Conservation (phyloP, 2,113 vertebrate species). For the Motacilla alba region DNA sequence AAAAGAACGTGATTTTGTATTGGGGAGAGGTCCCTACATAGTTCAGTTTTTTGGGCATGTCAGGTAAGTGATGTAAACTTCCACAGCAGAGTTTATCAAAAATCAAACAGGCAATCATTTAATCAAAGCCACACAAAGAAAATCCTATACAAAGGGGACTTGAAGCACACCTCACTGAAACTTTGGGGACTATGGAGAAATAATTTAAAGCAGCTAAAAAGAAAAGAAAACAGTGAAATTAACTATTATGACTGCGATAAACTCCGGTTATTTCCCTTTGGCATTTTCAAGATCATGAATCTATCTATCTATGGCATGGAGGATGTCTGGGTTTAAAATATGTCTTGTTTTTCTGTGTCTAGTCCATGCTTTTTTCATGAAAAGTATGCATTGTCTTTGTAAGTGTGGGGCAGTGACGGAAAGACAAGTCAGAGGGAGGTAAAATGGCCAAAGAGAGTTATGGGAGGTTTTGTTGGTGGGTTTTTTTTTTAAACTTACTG, state of each 20-base stretch:
- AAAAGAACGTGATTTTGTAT: background rate
- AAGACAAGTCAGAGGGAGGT: conserved; percentile 45
- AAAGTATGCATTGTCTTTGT: conserved; percentile 17
- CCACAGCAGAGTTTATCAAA: background rate
- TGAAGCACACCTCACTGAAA: background rate
- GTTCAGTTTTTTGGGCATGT: background rate
- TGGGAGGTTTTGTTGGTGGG: conserved; percentile 23
- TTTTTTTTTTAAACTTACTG: conserved; percentile 34
- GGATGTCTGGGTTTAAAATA: conserved; percentile 6
- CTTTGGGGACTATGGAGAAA: background rate
- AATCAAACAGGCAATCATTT: background rate
- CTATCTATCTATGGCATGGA: background rate
- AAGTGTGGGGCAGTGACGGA: background rate
- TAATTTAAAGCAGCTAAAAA: background rate
- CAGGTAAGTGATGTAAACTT: background rate
- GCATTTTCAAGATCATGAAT: background rate
- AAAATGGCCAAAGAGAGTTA: conserved; percentile 50
- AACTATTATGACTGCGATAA: background rate
- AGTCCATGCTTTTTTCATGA: background rate
- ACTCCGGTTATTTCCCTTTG: background rate
- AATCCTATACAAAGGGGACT: background rate
- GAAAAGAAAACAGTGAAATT: background rate
- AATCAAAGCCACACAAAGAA: background rate
- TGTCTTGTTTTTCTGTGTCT: conserved; percentile 1
- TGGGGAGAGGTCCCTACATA: background rate